Evolutionary conservation across 2,888 invertebrate species (phyloP), one percentile per base, ranked within the genome.

Genomic region (Apotomis capreana): DNA sequence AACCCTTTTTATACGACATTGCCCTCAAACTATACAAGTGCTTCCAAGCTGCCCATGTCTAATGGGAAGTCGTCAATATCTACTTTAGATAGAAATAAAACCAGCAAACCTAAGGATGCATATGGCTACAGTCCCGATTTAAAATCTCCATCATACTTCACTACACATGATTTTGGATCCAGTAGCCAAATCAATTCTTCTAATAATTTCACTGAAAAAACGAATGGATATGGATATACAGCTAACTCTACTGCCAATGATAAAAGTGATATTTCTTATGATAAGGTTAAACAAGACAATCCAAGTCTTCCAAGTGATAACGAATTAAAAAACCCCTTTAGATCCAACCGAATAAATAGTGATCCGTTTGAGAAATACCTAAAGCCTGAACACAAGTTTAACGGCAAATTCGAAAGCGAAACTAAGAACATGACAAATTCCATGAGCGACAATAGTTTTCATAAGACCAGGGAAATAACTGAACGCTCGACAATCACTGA

Each of bases 1-100:
- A 93, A 93, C 80, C 93, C 93, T 67, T 93, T 93, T 85, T 93
- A 92, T 82, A 90, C 92, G 64, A 92, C 91, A 75, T 83, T 93
- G 79, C 91, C 92, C 70, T 85, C 88, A 68, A 91, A 89, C 83
- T 85, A 88, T 79, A 84, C 88, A 74, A 90, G 85, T 86, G 81
- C 88, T 86, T 92, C 92, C 80, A 93, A 89, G 84, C 83, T 92
- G 77, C 92, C 92, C 12, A 82, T 92, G 76, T 90, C 91, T 64
- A 92, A 92, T 73, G 87, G 91, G 73, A 87, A 85, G 81, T 74
- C 87, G 36, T 80, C 86, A 15, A 78, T 85, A 64, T 83, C 89
- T 76, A 86, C 84, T 77, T 83, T 91, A 88, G 90, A 92, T 89
- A 92, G 87, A 80, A 79, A 76, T 78, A 81, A 75, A 80, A 71